phyloP scores from a whole-genome alignment of 2,888 invertebrate genomes.

The Hemaris fuciformis region DNA sequence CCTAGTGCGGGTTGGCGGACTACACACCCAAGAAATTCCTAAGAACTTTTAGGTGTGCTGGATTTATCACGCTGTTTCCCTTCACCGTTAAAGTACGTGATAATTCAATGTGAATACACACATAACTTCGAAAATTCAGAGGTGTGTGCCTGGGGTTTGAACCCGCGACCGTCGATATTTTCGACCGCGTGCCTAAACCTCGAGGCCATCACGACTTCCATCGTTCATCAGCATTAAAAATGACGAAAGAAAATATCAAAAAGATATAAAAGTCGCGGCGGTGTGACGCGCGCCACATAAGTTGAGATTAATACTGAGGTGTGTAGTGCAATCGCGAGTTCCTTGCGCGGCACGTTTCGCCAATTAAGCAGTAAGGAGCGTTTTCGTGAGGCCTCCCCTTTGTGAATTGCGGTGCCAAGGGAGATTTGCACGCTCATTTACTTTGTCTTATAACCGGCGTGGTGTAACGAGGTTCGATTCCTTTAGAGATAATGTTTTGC shows the following conservation, averaged over 20 bases:
- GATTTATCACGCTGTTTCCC: too few species aligned
- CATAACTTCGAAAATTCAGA: too few species aligned
- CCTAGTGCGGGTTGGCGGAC: too few species aligned
- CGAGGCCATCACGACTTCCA: too few species aligned
- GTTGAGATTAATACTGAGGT: slow-evolving; percentile 9
- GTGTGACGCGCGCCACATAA: not conserved
- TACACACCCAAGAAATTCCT: too few species aligned
- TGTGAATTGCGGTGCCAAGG: not conserved
- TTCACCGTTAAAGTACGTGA: too few species aligned
- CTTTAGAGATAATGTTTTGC: not conserved
- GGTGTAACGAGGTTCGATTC: not conserved
- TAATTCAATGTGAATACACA: too few species aligned
- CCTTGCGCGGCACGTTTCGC: slow-evolving; percentile 9
- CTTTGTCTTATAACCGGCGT: not conserved
- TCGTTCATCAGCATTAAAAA: not conserved
- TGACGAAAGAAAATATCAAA: not conserved
- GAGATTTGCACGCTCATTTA: slow-evolving; percentile 4
- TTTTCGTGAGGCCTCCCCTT: not conserved
- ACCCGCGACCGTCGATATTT: too few species aligned
- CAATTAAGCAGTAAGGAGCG: slow-evolving; percentile 11
- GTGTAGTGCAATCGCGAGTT: slow-evolving; percentile 2
- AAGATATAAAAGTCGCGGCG: not conserved
- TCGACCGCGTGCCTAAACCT: too few species aligned
- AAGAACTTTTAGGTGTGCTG: too few species aligned
- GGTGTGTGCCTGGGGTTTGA: too few species aligned